Conservation (phyloP, 2,797 vertebrate genomes). For the Rachycentron canadum region DNA sequence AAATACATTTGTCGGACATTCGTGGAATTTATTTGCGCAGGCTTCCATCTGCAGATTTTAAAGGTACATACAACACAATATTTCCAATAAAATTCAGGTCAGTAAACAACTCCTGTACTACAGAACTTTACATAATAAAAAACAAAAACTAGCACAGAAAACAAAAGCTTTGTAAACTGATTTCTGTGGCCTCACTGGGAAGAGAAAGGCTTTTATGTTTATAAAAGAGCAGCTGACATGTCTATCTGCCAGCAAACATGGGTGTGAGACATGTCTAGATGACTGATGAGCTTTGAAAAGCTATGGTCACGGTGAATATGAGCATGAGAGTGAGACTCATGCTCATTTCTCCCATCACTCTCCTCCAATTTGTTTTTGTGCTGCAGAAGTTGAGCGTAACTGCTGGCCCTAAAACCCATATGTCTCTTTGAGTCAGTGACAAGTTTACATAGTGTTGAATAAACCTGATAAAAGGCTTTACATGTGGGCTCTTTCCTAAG, state of each 20-base stretch:
- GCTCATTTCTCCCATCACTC: background rate
- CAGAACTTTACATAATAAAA: constrained; percentile 23
- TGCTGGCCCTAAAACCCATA: background rate
- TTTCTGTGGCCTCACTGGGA: constrained; percentile 44
- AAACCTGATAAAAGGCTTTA: background rate
- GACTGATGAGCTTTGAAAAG: constrained; percentile 63
- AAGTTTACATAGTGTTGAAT: background rate
- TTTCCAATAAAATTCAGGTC: constrained; percentile 15
- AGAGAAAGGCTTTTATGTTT: constrained; percentile 57
- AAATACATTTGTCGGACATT: background rate
- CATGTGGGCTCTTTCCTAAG: background rate
- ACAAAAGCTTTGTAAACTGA: constrained; percentile 26
- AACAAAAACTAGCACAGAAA: background rate
- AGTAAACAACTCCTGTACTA: constrained; percentile 8
- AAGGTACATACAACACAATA: background rate
- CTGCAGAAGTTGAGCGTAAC: constrained; percentile 1
- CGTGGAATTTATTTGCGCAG: background rate
- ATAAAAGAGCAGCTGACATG: constrained; percentile 48
- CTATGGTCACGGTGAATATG: constrained; percentile 14
- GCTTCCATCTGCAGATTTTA: constrained; percentile 3
- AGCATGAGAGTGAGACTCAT: constrained; percentile 3
- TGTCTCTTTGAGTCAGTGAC: background rate
- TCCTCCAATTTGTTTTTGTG: constrained; percentile 10
- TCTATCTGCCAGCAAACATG: constrained; percentile 35
- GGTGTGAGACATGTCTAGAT: constrained; percentile 39